These are phyloP conservation scores for Orchesella cincta DNA, from an alignment of 1,140 invertebrate genomes.

Conservation along the genomic window DNA sequence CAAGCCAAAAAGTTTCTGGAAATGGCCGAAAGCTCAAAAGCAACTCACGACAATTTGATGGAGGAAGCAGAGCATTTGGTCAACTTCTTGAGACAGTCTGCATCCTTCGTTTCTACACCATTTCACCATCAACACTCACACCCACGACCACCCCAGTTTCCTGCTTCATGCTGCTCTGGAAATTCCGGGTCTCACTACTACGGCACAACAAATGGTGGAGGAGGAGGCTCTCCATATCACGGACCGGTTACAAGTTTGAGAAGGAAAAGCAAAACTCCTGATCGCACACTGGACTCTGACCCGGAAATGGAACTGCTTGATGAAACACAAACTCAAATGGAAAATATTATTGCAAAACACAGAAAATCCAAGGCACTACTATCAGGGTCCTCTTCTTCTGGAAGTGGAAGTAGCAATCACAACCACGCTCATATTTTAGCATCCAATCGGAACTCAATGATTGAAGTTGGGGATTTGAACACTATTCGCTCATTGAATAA, in stretches of 20 bases:
- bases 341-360: conserved; percentile 8
- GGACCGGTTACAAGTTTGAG: conserved; percentile 1
- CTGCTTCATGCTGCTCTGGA: conserved; percentile 16
- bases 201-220: neutral
- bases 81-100: conserved; percentile 37
- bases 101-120: conserved; percentile 20
- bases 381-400: neutral
- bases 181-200: conserved; percentile 13
- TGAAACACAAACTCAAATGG: conserved; percentile 29
- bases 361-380: conserved; percentile 16
- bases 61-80: conserved; percentile 46
- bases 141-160: conserved; percentile 24
- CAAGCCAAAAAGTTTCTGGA: conserved; percentile 43
- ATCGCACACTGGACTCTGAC: conserved; percentile 25
- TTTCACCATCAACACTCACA: conserved; percentile 35
- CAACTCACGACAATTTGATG: conserved; percentile 36
- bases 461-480: neutral
- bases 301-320: conserved; percentile 39
- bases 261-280: conserved; percentile 34
- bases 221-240: neutral
- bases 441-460: conserved; percentile 19
- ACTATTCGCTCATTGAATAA: neutral
- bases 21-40: conserved; percentile 39
- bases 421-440: neutral
- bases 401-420: neutral